phyloP scores from a whole-genome alignment of 2,888 invertebrate genomes.

The Phragmatobia fuliginosa region DNA sequence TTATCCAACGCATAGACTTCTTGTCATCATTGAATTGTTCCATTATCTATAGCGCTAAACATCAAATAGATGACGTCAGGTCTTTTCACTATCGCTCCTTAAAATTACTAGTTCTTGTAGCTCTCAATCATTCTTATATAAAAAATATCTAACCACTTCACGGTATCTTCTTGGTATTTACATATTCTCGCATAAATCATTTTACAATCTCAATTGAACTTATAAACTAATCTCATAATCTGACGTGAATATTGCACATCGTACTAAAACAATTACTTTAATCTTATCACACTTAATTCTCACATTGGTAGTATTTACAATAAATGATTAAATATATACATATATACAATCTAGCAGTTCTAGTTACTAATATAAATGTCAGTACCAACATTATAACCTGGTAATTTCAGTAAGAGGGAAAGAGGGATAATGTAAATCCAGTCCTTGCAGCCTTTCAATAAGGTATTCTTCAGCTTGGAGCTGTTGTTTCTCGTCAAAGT shows the following conservation, averaged over 20 bases:
- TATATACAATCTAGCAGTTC: constrained; percentile 11
- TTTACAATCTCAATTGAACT: constrained; percentile 7
- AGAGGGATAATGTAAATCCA: constrained; percentile 70
- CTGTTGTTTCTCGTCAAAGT: constrained; percentile 77
- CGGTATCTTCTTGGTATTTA: neutral
- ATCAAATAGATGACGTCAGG: neutral
- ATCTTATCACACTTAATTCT: constrained; percentile 9
- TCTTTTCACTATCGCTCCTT: neutral
- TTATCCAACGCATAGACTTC: neutral
- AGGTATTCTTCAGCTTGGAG: constrained; percentile 76
- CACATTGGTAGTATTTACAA: neutral
- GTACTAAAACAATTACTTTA: constrained; percentile 10
- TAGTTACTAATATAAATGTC: neutral
- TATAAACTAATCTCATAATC: constrained; percentile 4
- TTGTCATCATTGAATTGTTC: neutral
- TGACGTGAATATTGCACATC: constrained; percentile 7
- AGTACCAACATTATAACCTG: constrained; percentile 59
- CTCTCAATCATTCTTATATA: neutral
- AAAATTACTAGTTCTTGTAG: neutral
- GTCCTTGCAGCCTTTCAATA: constrained; percentile 58
- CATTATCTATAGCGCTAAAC: neutral
- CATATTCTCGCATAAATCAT: constrained; percentile 5
- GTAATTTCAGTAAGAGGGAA: constrained; percentile 63
- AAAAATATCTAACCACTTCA: neutral
- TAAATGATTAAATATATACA: constrained; percentile 9